phyloP scores from a whole-genome alignment of 37 sponge, comb jelly and placozoan genomes.

The Chondrilla cf. caribensis region DNA sequence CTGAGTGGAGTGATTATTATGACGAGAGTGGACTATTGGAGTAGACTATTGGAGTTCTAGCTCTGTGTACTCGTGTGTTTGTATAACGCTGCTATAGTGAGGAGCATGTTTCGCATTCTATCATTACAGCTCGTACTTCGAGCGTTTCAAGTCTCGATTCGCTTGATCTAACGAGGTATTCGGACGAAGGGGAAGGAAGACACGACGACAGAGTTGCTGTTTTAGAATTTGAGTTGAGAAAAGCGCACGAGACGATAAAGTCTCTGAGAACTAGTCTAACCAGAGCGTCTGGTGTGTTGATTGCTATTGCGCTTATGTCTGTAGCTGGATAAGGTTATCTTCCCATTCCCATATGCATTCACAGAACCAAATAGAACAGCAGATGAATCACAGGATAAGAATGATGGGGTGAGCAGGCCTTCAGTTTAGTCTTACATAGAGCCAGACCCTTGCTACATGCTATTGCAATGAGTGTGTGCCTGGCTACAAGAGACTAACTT shows the following conservation, averaged over 20 bases:
- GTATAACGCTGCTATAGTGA: no score
- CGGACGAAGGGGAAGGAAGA: slow-evolving; percentile 79
- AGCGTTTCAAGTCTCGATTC: slow-evolving; percentile 94
- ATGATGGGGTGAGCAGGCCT: neutral
- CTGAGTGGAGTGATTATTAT: neutral
- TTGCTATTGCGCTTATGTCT: neutral
- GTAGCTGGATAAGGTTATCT: neutral
- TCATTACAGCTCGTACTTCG: slow-evolving; percentile 68
- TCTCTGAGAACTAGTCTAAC: slow-evolving; percentile 90
- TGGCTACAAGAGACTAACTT: no score
- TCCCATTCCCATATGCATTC: slow-evolving; percentile 15
- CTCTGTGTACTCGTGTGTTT: no score
- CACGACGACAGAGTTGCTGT: slow-evolving; percentile 95
- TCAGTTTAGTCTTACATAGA: no score
- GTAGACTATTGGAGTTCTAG: no score
- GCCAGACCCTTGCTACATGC: no score
- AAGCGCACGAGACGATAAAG: slow-evolving; percentile 94
- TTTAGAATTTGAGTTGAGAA: slow-evolving; percentile 93
- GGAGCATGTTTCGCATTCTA: no score
- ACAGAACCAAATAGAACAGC: neutral
- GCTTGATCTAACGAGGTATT: slow-evolving; percentile 84
- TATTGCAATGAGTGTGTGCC: no score
- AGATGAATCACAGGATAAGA: neutral
- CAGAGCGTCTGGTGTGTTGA: slow-evolving; percentile 73
- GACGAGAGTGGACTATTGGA: neutral